These are phyloP conservation scores for Mormyrops boulengeri DNA, from an alignment of 2,797 vertebrate genomes.

Conservation along the genomic window DNA sequence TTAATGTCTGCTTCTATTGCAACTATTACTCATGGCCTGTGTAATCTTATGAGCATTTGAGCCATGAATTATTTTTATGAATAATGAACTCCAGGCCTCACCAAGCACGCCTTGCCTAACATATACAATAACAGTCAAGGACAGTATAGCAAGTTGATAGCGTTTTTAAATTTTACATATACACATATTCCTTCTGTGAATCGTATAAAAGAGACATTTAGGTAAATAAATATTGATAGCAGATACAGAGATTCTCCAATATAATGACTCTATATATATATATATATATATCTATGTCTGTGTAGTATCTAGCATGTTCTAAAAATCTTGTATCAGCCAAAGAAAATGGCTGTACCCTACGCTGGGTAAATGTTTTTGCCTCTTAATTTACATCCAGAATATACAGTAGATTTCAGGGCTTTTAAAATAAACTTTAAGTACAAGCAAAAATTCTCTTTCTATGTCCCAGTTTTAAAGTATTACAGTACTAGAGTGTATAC, in stretches of 20 bases:
- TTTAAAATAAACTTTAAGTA: background rate
- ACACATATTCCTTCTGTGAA: background rate
- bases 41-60: slow-evolving; percentile 10
- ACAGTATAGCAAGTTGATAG: background rate
- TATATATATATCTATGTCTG: background rate
- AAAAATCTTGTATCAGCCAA: background rate
- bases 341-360: background rate
- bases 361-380: background rate
- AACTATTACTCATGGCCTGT: background rate
- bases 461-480: background rate
- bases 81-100: background rate
- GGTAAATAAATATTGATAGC: background rate
- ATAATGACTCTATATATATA: background rate
- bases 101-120: background rate
- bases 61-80: slow-evolving; percentile 15
- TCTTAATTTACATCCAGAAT: background rate
- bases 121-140: background rate
- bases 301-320: background rate
- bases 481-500: background rate
- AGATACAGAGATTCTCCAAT: background rate
- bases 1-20: slow-evolving; percentile 4
- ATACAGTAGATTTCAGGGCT: background rate
- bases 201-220: background rate
- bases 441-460: background rate
- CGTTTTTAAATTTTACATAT: background rate